Percentiles rank a stretch among this genome's conserved stretches.
Conservation (phyloP, 2,113 vertebrate genomes). For the Bettongia penicillata region DNA sequence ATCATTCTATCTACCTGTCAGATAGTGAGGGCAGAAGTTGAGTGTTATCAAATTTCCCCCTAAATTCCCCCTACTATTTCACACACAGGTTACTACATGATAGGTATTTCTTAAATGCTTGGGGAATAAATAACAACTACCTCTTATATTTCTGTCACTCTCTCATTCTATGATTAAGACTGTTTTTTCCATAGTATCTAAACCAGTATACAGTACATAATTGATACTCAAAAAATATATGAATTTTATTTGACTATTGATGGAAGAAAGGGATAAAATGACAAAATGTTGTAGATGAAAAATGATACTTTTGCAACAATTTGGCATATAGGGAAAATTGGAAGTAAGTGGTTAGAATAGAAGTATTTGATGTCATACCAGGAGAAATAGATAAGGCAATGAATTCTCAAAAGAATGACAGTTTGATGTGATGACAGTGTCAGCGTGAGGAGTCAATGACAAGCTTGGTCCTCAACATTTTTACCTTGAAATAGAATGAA, state of each 20-base stretch:
- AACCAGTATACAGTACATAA: neutral
- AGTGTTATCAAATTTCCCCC: neutral
- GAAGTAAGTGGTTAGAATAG: neutral
- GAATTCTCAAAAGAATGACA: conserved; percentile 4
- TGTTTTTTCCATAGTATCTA: neutral
- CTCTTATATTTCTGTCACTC: neutral
- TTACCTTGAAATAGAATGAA: neutral
- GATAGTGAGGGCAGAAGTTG: neutral
- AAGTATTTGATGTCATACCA: neutral
- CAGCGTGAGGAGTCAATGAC: neutral
- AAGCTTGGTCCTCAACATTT: neutral
- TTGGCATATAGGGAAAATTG: neutral
- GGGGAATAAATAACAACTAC: neutral
- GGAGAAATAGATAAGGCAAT: neutral
- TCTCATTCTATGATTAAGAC: neutral
- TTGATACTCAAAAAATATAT: neutral
- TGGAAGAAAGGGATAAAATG: neutral
- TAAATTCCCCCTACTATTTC: neutral
- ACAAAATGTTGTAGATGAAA: neutral
- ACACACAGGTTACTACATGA: neutral
- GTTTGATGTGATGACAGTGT: neutral
- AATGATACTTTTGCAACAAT: neutral
- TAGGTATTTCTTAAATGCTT: neutral
- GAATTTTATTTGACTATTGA: neutral
- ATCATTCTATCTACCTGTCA: neutral